Percentiles rank a stretch among this genome's conserved stretches.
Conservation (phyloP, 2,888 invertebrate species). For the Cerastoderma edule region DNA sequence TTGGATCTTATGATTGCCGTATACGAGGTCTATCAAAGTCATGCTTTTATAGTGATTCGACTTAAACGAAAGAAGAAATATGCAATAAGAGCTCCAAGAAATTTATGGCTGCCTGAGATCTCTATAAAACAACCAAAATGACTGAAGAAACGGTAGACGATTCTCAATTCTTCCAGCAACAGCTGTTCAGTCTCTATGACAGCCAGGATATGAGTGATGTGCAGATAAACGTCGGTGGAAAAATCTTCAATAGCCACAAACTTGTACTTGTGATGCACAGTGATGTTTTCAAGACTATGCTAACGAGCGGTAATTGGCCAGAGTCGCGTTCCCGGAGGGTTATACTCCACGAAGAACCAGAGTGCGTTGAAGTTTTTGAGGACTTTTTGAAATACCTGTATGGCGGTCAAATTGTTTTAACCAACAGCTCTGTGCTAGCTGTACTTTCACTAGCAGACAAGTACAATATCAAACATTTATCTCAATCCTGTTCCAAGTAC, state of each 20-base stretch:
- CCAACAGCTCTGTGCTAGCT: constrained; percentile 93
- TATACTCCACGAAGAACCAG: constrained; percentile 92
- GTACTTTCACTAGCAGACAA: constrained; percentile 96
- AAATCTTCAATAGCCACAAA: constrained; percentile 93
- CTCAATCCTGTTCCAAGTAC: constrained; percentile 92
- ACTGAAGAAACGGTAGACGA: constrained; percentile 37
- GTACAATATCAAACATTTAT: constrained; percentile 96
- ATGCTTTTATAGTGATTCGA: neutral
- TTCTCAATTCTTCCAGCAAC: constrained; percentile 47
- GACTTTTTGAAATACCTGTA: constrained; percentile 95
- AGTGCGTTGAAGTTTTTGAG: constrained; percentile 93
- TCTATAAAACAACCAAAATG: too few relatives aligned
- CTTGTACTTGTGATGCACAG: constrained; percentile 96
- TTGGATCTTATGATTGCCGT: neutral
- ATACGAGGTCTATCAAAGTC: neutral
- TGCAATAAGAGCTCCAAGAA: neutral
- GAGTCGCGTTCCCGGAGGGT: constrained; percentile 94
- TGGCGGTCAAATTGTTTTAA: constrained; percentile 92
- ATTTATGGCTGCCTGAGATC: neutral
- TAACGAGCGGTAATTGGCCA: constrained; percentile 96
- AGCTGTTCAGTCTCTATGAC: constrained; percentile 65
- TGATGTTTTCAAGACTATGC: constrained; percentile 97
- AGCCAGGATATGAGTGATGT: constrained; percentile 92
- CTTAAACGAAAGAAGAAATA: neutral
- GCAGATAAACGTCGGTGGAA: constrained; percentile 91